Conservation (phyloP, 2,113 vertebrate genomes). For the Polyodon spathula region DNA sequence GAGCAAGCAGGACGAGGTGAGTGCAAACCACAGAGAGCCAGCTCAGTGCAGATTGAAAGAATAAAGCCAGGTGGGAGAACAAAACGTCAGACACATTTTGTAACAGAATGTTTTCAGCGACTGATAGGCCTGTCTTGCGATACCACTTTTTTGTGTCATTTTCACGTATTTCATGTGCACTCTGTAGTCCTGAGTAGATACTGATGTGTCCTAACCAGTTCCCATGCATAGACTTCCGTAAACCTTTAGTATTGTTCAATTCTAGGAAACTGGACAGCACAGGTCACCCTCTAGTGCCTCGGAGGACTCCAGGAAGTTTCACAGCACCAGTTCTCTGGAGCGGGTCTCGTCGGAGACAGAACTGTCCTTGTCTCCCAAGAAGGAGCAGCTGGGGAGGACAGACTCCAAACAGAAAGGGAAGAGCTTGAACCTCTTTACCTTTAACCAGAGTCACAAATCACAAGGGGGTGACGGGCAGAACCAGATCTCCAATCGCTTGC, state of each 20-base stretch:
- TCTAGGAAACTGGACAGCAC: constrained; percentile 30
- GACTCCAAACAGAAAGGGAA: constrained; percentile 69
- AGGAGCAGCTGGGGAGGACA: constrained; percentile 71
- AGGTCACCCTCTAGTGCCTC: constrained; percentile 64
- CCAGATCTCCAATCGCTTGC: constrained; percentile 65
- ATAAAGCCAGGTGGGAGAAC: too few species aligned
- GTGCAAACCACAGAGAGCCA: too few species aligned
- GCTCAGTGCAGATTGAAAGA: neutral
- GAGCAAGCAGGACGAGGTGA: constrained; percentile 37
- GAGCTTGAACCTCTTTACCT: constrained; percentile 72
- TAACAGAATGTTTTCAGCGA: too few species aligned
- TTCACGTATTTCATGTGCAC: too few species aligned
- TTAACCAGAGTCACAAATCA: constrained; percentile 50
- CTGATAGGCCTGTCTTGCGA: too few species aligned
- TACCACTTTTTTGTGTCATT: too few species aligned
- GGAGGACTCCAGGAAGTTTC: constrained; percentile 58
- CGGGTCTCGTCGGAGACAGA: constrained; percentile 63
- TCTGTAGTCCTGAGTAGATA: too few species aligned
- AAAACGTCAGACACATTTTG: too few species aligned
- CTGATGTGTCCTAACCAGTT: too few species aligned
- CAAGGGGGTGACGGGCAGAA: constrained; percentile 59
- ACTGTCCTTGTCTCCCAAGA: constrained; percentile 61
- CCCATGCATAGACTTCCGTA: too few species aligned
- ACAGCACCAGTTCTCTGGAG: constrained; percentile 53
- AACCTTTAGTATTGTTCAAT: neutral